These are phyloP conservation scores for Cotesia congregata DNA, from an alignment of 2,888 invertebrate species.

Conservation along the genomic window DNA sequence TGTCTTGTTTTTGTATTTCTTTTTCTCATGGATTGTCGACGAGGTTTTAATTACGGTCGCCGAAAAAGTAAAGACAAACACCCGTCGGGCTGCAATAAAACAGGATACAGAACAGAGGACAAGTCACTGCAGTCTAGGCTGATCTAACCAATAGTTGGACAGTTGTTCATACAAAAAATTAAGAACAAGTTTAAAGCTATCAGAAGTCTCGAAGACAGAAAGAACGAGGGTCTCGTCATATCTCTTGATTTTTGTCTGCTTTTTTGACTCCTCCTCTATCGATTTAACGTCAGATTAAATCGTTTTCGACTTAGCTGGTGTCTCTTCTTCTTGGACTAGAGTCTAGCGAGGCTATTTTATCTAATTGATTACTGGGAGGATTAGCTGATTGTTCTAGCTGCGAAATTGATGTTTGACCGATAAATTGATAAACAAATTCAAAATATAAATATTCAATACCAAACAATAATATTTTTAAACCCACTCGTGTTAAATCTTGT, in stretches of 20 bases:
- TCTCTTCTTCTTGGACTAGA: slow-evolving; percentile 6
- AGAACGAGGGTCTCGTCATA: slow-evolving; percentile 25
- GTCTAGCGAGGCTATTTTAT: neutral
- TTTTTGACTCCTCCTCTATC: slow-evolving; percentile 16
- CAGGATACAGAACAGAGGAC: slow-evolving; percentile 5
- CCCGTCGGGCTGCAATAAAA: slow-evolving; percentile 42
- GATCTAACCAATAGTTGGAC: slow-evolving; percentile 8
- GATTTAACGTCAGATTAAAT: slow-evolving; percentile 14
- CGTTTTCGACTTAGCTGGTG: slow-evolving; percentile 41
- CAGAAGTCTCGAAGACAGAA: neutral
- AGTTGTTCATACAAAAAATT: slow-evolving; percentile 12
- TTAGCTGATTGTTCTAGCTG: neutral
- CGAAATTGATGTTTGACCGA: neutral
- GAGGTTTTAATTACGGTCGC: slow-evolving; percentile 62
- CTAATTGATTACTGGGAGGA: neutral
- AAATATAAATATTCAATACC: neutral
- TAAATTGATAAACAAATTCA: neutral
- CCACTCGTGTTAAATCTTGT: neutral
- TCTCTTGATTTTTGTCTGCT: slow-evolving; percentile 2
- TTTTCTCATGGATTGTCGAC: slow-evolving; percentile 34
- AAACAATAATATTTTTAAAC: neutral
- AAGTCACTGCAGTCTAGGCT: slow-evolving; percentile 18
- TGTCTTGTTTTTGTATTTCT: slow-evolving; percentile 33
- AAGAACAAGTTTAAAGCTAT: slow-evolving; percentile 1
- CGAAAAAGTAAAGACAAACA: slow-evolving; percentile 55